Conservation (phyloP, 2,113 vertebrate genomes). For the Hipposideros armiger region DNA sequence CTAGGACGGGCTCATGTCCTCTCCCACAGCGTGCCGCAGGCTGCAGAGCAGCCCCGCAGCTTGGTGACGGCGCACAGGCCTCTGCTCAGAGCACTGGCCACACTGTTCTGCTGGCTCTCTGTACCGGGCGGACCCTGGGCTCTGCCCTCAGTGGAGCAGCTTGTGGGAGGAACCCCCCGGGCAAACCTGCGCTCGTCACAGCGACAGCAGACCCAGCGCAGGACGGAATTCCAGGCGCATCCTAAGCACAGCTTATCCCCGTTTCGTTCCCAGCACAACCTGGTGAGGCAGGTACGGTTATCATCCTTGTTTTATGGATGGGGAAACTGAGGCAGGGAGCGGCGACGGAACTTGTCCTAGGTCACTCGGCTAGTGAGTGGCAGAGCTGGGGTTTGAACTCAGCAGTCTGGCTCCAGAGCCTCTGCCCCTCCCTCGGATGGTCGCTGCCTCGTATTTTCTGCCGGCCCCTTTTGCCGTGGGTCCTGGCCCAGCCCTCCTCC, state of each 20-base stretch:
- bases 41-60: background rate
- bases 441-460: background rate
- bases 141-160: background rate
- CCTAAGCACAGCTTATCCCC: background rate
- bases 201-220: background rate
- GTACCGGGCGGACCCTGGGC: background rate
- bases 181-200: background rate
- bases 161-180: background rate
- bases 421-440: no score
- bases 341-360: no score
- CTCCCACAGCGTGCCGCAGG: background rate
- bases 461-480: background rate
- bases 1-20: background rate
- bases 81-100: accelerated
- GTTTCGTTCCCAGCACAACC: background rate
- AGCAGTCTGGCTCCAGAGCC: no score
- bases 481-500: no score
- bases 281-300: background rate
- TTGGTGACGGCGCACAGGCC: accelerated
- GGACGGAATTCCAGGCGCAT: background rate
- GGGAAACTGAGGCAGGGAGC: background rate
- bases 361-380: background rate
- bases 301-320: background rate
- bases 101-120: accelerated
- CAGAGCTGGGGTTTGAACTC: background rate